Evolutionary conservation across 2,113 vertebrate species (phyloP), one percentile per base, ranked within the genome.

Genomic region (Sclerurus mexicanus): DNA sequence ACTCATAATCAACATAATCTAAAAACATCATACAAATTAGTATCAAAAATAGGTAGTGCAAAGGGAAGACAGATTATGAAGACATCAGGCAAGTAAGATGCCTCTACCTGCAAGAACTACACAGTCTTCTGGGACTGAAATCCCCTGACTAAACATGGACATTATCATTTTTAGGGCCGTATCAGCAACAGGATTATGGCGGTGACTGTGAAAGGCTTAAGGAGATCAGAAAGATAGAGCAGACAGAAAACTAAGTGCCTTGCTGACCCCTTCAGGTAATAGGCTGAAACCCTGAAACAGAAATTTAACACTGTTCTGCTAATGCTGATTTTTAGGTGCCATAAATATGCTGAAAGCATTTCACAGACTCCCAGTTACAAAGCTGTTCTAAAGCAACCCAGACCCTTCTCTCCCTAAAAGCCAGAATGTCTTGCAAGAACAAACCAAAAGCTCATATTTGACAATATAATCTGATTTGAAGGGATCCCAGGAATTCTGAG

Each of bases 211-310:
- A 78, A 93, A 91, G 60, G 24, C 2, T 92, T 21, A 50, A 39
- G 5, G 42, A 89, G 47, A 85, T 89, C 8, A 56, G 44, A 84
- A 58, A 71, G 59, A 83, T 14, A 86, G 40, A 91, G 42, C 49
- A 90, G 55, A 53, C 15, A 62, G 63, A 88, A 96, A 95, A 80
- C 68, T 18, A 80, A 85, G 87, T 91, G 47, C 50, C 93, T 95
- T 95, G 87, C 91, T 96, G 91, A 93, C 91, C 89, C 89, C 95
- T 96, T 94, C 91, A 96, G 93, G 93, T 89, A 84, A 62, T 5
- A 86, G 33, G 25, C 12, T 84, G 84, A 94, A 96, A 56, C 18
- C 69, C 19, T 67, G 60, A 47, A 91, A 93, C 56, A 35, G 9
- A 63, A 74, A 67, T 92, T 86, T 24, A 80, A 55, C 42, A 77